These are phyloP conservation scores for Protophormia terraenovae DNA, from an alignment of 2,888 invertebrate genomes.

Conservation along the genomic window DNA sequence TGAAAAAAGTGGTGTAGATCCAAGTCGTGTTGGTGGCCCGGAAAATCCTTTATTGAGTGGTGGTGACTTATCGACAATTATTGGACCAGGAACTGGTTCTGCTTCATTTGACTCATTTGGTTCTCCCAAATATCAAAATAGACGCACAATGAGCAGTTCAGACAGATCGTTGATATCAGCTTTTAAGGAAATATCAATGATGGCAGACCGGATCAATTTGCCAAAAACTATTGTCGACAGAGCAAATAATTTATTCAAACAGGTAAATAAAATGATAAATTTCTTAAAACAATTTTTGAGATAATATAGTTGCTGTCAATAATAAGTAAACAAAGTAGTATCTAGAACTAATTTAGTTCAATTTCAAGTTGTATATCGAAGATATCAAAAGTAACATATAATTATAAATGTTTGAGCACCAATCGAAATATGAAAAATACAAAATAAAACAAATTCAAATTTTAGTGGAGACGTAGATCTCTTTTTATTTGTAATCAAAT, in stretches of 20 bases:
- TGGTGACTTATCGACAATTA: conserved; percentile 97
- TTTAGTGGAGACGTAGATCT: too few species aligned
- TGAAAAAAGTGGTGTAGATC: conserved; percentile 97
- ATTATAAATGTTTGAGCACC: too few species aligned
- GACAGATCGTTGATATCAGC: conserved; percentile 97
- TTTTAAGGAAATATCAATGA: conserved; percentile 97
- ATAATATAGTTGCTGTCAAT: too few species aligned
- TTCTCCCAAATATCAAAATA: conserved; percentile 88
- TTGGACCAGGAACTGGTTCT: conserved; percentile 88
- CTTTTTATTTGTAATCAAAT: too few species aligned
- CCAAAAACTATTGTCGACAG: conserved; percentile 98
- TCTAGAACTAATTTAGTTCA: too few species aligned
- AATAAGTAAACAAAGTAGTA: too few species aligned
- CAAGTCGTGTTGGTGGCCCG: conserved; percentile 99
- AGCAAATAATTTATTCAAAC: conserved; percentile 98
- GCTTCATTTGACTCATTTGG: conserved; percentile 95
- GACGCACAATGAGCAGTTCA: conserved; percentile 93
- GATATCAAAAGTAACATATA: too few species aligned
- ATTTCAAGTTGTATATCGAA: too few species aligned
- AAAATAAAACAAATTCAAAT: too few species aligned
- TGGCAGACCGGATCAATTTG: conserved; percentile 99
- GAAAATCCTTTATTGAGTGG: conserved; percentile 98
- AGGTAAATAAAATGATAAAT: conserved; percentile 85
- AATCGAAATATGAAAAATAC: too few species aligned
- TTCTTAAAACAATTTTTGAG: not conserved